These are phyloP conservation scores for Euplagia quadripunctaria DNA, from an alignment of 2,888 invertebrate genomes.

Conservation along the genomic window DNA sequence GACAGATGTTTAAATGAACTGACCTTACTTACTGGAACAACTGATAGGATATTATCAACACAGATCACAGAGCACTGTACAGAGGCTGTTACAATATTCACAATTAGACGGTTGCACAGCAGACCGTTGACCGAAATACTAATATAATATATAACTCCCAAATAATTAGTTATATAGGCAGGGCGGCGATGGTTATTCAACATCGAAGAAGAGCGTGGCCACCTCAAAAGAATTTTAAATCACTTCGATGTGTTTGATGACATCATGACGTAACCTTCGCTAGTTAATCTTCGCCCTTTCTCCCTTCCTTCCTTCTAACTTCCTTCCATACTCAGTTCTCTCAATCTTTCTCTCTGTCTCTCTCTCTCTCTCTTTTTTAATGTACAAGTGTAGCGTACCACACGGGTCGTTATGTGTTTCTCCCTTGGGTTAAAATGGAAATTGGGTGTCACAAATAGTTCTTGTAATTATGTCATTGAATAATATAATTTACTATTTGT, in stretches of 20 bases:
- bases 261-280: not conserved
- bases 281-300: too few relatives aligned
- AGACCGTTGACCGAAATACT: too few relatives aligned
- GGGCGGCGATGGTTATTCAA: too few relatives aligned
- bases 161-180: too few relatives aligned
- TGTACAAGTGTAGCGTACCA: not conserved
- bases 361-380: not conserved
- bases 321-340: not conserved
- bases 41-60: too few relatives aligned
- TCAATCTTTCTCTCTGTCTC: not conserved
- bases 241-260: not conserved
- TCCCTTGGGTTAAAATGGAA: not conserved
- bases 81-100: too few relatives aligned
- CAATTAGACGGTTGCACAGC: too few relatives aligned
- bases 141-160: too few relatives aligned
- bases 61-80: too few relatives aligned
- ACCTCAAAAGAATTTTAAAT: not conserved
- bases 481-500: not conserved
- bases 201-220: not conserved
- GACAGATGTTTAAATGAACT: too few relatives aligned
- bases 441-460: not conserved
- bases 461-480: not conserved
- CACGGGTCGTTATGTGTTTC: not conserved
- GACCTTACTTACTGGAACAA: too few relatives aligned
- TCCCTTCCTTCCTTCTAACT: not conserved